Conservation (phyloP, 2,888 invertebrate species). For the Euzophera pinguis region DNA sequence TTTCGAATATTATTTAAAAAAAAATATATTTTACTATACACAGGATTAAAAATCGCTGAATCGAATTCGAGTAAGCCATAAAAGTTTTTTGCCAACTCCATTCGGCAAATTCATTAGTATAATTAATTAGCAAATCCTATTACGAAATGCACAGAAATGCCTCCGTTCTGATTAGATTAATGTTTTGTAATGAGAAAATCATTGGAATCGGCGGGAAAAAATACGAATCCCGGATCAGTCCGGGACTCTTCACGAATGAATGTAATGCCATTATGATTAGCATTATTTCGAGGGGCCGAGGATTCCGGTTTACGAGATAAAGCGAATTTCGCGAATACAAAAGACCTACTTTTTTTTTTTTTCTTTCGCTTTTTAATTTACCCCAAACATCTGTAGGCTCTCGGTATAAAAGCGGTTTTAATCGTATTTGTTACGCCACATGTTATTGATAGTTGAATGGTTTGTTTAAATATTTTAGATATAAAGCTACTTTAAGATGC, state of each 20-base stretch:
- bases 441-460: conserved; percentile 69
- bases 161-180: conserved; percentile 51
- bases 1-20: too few relatives aligned
- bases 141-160: conserved; percentile 43
- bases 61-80: conserved; percentile 5
- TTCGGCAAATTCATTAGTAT: conserved; percentile 25
- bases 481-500: conserved; percentile 23
- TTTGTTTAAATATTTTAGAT: conserved; percentile 70
- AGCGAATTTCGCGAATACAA: conserved; percentile 69
- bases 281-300: conserved; percentile 71
- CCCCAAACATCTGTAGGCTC: conserved; percentile 66
- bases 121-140: conserved; percentile 38
- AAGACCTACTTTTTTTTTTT: conserved; percentile 42
- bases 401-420: conserved; percentile 53
- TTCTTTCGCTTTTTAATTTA: conserved; percentile 56
- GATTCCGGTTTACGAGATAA: conserved; percentile 76
- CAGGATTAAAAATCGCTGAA: not conserved
- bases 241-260: conserved; percentile 73
- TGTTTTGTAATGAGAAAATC: conserved; percentile 59
- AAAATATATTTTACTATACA: too few relatives aligned
- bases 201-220: conserved; percentile 51
- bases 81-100: conserved; percentile 13
- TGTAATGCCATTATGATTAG: conserved; percentile 79
- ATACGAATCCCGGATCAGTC: conserved; percentile 53
- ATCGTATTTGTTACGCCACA: conserved; percentile 74